Conservation (phyloP, 2,888 invertebrate species). For the Zygaena filipendulae region DNA sequence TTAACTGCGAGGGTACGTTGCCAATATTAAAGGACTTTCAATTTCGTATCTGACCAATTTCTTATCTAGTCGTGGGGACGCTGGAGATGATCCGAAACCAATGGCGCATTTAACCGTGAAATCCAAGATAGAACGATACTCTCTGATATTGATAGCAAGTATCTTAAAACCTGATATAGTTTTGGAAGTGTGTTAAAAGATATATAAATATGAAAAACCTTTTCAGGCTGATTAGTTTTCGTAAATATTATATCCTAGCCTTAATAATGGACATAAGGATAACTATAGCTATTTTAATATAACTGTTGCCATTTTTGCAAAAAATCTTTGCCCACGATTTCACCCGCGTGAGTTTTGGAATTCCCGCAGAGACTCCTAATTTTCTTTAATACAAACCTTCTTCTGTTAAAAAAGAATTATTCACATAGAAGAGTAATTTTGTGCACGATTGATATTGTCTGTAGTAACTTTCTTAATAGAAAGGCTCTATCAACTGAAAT, state of each 20-base stretch:
- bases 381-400: no score
- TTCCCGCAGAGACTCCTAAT: no score
- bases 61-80: constrained; percentile 48
- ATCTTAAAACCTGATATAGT: constrained; percentile 38
- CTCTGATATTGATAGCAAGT: constrained; percentile 60
- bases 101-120: constrained; percentile 63
- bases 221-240: constrained; percentile 10
- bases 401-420: no score
- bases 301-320: background rate
- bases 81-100: constrained; percentile 44
- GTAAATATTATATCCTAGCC: constrained; percentile 1
- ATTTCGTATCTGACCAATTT: constrained; percentile 49
- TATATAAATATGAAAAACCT: constrained; percentile 21
- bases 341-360: no score
- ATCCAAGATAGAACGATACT: constrained; percentile 54
- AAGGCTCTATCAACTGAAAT: no score
- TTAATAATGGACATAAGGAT: no score
- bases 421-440: no score
- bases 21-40: constrained; percentile 34
- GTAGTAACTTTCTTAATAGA: no score
- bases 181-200: constrained; percentile 43
- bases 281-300: background rate
- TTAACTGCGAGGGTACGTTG: no score
- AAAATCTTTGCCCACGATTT: no score
- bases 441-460: no score